Conservation (phyloP, 1,140 invertebrate genomes). For the Mycetomoellerius zeteki region DNA sequence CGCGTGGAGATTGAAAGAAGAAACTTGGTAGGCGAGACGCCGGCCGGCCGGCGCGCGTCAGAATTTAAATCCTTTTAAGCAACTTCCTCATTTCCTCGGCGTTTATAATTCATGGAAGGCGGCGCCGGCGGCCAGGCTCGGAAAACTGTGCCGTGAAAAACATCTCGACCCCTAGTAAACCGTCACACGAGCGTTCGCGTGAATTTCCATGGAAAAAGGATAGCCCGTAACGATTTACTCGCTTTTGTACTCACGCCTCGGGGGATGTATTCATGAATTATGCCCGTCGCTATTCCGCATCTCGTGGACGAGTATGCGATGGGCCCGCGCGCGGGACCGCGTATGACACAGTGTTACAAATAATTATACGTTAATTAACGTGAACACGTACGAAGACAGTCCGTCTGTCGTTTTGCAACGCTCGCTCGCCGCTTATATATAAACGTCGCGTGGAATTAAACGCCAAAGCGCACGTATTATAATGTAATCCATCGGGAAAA, state of each 20-base stretch:
- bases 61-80: slow-evolving; percentile 73
- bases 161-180: slow-evolving; percentile 26
- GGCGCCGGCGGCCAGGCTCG: neutral
- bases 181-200: slow-evolving; percentile 4
- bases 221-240: slow-evolving; percentile 60
- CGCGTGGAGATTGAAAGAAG: slow-evolving; percentile 60
- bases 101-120: slow-evolving; percentile 72
- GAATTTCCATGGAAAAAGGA: slow-evolving; percentile 65
- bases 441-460: slow-evolving; percentile 51
- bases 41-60: slow-evolving; percentile 44
- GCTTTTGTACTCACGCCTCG: slow-evolving; percentile 59
- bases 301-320: slow-evolving; percentile 6
- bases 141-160: slow-evolving; percentile 50
- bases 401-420: slow-evolving; percentile 9
- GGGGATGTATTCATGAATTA: slow-evolving; percentile 63
- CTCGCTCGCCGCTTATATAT: neutral
- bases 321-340: neutral
- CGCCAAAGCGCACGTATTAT: slow-evolving; percentile 6
- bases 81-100: slow-evolving; percentile 67
- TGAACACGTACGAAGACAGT: slow-evolving; percentile 31
- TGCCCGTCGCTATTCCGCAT: slow-evolving; percentile 44
- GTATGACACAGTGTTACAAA: slow-evolving; percentile 36
- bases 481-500: slow-evolving; percentile 32
- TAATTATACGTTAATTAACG: slow-evolving; percentile 58
- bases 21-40: slow-evolving; percentile 61